Percentiles rank a stretch among this genome's conserved stretches.
Evolutionary conservation across 2,888 invertebrate species (phyloP).

Genomic region (Allygus modestus): DNA sequence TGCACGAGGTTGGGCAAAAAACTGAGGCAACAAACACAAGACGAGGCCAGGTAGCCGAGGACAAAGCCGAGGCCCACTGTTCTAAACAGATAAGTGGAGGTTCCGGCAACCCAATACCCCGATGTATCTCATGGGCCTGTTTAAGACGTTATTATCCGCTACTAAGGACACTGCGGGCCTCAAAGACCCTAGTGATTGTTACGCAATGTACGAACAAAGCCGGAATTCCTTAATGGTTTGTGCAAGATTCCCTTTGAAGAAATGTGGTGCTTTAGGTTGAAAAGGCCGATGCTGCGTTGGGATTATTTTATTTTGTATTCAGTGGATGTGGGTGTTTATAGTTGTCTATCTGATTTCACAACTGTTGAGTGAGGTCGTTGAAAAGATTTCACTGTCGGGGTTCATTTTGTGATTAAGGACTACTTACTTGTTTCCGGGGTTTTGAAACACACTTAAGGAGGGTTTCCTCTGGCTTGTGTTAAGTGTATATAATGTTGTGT

Average conservation of each 20-base stretch:
- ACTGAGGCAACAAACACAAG: slow-evolving; percentile 28
- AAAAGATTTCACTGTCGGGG: neutral
- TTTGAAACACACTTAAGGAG: neutral
- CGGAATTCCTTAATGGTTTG: slow-evolving; percentile 31
- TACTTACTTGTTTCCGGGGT: neutral
- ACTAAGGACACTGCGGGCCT: slow-evolving; percentile 20
- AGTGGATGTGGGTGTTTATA: slow-evolving; percentile 26
- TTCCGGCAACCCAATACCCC: slow-evolving; percentile 19
- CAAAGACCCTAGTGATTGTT: slow-evolving; percentile 32
- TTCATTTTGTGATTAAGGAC: neutral
- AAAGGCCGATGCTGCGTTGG: neutral
- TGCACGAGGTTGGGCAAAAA: neutral
- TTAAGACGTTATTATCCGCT: slow-evolving; percentile 51
- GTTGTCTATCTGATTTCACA: slow-evolving; percentile 42
- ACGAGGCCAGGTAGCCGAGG: slow-evolving; percentile 7
- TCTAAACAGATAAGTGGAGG: slow-evolving; percentile 35
- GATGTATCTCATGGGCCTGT: neutral
- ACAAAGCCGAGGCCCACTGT: neutral
- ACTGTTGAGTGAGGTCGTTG: neutral
- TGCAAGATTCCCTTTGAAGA: slow-evolving; percentile 6
- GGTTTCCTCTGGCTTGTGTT: too few relatives aligned
- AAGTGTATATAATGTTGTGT: too few relatives aligned
- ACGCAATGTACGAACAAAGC: slow-evolving; percentile 25
- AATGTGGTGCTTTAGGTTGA: neutral
- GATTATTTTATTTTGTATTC: slow-evolving; percentile 1